Evolutionary conservation across 2,888 invertebrate genomes (phyloP).

Genomic region (Mesorhabditis sp.): DNA sequence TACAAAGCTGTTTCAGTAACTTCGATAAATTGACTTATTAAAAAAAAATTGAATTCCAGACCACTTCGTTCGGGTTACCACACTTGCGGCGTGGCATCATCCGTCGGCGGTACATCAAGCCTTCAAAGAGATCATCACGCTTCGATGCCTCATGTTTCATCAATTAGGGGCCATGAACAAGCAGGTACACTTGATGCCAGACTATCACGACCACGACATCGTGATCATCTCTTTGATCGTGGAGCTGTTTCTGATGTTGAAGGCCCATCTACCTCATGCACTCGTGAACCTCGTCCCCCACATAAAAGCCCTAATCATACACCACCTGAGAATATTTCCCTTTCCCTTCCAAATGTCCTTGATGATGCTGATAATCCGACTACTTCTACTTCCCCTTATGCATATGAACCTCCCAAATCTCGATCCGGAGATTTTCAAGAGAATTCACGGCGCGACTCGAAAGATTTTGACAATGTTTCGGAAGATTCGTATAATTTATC

Average conservation of each 20-base stretch:
- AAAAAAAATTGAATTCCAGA: slow-evolving; percentile 15
- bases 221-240: slow-evolving; percentile 15
- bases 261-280: slow-evolving; percentile 7
- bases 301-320: neutral
- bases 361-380: slow-evolving; percentile 33
- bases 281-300: neutral
- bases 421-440: slow-evolving; percentile 52
- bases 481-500: slow-evolving; percentile 54
- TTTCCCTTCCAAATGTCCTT: slow-evolving; percentile 55
- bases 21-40: no score
- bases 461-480: slow-evolving; percentile 46
- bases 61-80: slow-evolving; percentile 37
- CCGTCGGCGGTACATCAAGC: slow-evolving; percentile 18
- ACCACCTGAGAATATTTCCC: slow-evolving; percentile 33
- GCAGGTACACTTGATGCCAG: slow-evolving; percentile 40
- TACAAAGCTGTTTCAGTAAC: no score
- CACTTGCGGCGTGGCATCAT: slow-evolving; percentile 24
- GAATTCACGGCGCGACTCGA: slow-evolving; percentile 16
- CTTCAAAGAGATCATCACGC: slow-evolving; percentile 14
- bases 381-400: neutral
- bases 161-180: slow-evolving; percentile 8
- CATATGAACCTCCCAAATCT: slow-evolving; percentile 39
- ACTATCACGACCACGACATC: slow-evolving; percentile 20
- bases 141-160: slow-evolving; percentile 37
- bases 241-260: slow-evolving; percentile 11